Evolutionary conservation across 2,113 vertebrate species (phyloP).

Genomic region (Passer montanus): DNA sequence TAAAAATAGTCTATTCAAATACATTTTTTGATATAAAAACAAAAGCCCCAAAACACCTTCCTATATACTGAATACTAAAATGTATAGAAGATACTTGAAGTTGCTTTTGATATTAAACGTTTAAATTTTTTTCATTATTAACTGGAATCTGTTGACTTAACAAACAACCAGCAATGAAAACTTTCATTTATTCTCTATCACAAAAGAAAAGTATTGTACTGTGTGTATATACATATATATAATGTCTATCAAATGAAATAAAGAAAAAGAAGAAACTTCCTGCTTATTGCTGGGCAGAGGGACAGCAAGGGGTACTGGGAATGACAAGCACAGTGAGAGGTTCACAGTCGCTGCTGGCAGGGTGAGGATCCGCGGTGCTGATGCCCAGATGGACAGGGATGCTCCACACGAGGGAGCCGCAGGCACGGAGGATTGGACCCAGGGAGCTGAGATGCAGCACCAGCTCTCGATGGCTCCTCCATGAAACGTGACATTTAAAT

Average conservation of each 20-base stretch:
- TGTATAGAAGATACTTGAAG: conserved; percentile 39
- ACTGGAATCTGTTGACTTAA: conserved; percentile 40
- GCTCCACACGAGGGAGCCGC: conserved; percentile 42
- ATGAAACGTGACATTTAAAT: background rate
- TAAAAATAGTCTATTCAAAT: conserved; percentile 56
- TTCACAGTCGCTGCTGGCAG: background rate
- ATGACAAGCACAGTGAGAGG: background rate
- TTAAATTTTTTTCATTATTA: conserved; percentile 57
- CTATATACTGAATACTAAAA: conserved; percentile 45
- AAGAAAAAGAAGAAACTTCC: conserved; percentile 26
- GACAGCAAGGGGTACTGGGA: background rate
- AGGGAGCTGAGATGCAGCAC: background rate
- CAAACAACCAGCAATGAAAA: conserved; percentile 28
- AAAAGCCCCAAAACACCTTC: background rate
- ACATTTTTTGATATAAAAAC: conserved; percentile 61
- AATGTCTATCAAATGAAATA: conserved; percentile 60
- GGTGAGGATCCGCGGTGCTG: no score
- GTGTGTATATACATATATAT: conserved; percentile 60
- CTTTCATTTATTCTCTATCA: conserved; percentile 51
- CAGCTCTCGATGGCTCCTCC: background rate
- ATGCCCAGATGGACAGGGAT: background rate
- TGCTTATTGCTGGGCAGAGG: conserved; percentile 12
- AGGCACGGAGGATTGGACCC: background rate
- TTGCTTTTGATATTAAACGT: conserved; percentile 55
- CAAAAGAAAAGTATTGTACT: conserved; percentile 56